Percentiles rank a stretch among this genome's conserved stretches.
These are phyloP conservation scores for Setipinna tenuifilis DNA, from an alignment of 2,797 vertebrate species.

Conservation along the genomic window DNA sequence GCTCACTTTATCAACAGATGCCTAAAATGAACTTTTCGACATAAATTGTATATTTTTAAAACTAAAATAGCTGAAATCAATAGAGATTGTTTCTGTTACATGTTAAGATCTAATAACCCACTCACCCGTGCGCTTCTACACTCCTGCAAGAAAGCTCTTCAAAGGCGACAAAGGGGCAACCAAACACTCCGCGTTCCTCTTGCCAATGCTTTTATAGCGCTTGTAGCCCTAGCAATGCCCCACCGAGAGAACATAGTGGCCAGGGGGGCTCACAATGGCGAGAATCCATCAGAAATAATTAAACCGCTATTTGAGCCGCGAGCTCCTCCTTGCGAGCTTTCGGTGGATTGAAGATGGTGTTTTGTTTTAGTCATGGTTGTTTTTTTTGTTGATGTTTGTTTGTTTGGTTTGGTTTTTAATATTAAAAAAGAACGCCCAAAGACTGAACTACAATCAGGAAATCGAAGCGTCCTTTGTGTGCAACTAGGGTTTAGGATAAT, in stretches of 20 bases:
- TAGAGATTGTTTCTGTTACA: background rate
- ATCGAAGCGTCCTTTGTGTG: background rate
- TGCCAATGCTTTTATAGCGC: constrained; percentile 47
- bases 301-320: constrained; percentile 46
- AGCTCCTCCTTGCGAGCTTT: constrained; percentile 66
- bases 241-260: constrained; percentile 51
- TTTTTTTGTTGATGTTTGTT: too few relatives aligned
- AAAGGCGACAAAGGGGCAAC: background rate
- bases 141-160: constrained; percentile 9
- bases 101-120: background rate
- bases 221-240: constrained; percentile 17
- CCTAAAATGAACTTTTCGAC: background rate
- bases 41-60: background rate
- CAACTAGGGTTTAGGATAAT: background rate
- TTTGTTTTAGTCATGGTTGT: background rate
- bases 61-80: background rate
- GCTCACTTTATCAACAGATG: background rate
- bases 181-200: background rate
- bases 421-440: background rate
- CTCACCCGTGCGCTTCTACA: constrained; percentile 10
- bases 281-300: constrained; percentile 44
- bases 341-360: constrained; percentile 24
- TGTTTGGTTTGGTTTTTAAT: too few relatives aligned
- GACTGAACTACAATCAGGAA: background rate
- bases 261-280: constrained; percentile 51